These are phyloP conservation scores for Drosophila engyochracea DNA, from an alignment of 2,888 invertebrate genomes.

Conservation along the genomic window DNA sequence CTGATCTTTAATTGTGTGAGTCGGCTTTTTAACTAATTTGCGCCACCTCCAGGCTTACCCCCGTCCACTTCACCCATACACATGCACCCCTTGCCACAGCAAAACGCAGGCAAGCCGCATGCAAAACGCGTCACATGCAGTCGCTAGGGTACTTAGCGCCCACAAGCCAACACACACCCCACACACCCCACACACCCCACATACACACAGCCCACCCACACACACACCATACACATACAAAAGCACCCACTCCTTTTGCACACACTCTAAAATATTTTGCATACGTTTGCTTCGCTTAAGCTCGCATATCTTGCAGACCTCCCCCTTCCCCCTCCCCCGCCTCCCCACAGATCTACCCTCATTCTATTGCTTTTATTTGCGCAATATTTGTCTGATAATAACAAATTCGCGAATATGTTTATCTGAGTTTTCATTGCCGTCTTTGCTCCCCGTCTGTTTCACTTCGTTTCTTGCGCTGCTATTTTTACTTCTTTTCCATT, in stretches of 20 bases:
- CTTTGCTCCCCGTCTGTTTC: conserved; percentile 58
- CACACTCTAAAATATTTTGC: conserved; percentile 64
- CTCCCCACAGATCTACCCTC: not conserved
- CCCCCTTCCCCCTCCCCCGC: not conserved
- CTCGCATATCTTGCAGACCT: conserved; percentile 15
- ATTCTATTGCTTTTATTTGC: conserved; percentile 65
- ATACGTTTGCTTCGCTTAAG: conserved; percentile 62
- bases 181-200: conserved; percentile 9
- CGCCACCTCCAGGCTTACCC: conserved; percentile 52
- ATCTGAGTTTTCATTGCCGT: conserved; percentile 80
- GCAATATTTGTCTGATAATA: conserved; percentile 82
- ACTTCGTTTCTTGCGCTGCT: conserved; percentile 10
- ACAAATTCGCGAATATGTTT: conserved; percentile 83
- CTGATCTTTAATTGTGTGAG: conserved; percentile 81
- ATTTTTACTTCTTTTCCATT: conserved; percentile 7
- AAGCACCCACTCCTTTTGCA: conserved; percentile 8
- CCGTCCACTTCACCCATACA: not conserved
- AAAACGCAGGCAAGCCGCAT: conserved; percentile 70
- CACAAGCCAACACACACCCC: conserved; percentile 23
- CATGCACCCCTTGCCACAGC: conserved; percentile 1
- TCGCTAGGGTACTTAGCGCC: conserved; percentile 69
- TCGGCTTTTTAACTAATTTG: conserved; percentile 83
- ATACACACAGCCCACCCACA: not conserved
- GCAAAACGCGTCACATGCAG: conserved; percentile 80
- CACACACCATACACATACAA: conserved; percentile 2